Evolutionary conservation across 2,888 invertebrate genomes (phyloP).

Genomic region (Melanostoma mellinum): DNA sequence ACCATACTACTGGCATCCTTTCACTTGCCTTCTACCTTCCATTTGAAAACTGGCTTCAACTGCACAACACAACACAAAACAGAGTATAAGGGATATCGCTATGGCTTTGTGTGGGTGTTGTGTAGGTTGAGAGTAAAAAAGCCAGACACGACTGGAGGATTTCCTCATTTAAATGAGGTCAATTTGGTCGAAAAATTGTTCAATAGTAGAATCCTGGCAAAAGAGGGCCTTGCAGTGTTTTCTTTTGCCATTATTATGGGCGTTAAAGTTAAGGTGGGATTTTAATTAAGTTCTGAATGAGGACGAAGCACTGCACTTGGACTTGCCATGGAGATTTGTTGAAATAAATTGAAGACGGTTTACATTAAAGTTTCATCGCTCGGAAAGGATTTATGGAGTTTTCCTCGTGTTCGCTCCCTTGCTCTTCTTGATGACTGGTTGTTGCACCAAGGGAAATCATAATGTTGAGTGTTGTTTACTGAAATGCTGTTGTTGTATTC

Average conservation of each 20-base stretch:
- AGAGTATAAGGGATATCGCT: background rate
- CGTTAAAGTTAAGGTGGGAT: slow-evolving; percentile 52
- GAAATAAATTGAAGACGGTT: slow-evolving; percentile 48
- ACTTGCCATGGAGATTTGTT: slow-evolving; percentile 26
- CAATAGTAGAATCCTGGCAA: background rate
- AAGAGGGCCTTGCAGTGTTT: slow-evolving; percentile 14
- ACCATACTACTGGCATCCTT: background rate
- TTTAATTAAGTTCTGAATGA: slow-evolving; percentile 61
- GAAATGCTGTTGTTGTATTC: too few species aligned
- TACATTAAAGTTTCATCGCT: slow-evolving; percentile 54
- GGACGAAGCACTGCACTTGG: slow-evolving; percentile 34
- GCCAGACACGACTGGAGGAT: slow-evolving; percentile 54
- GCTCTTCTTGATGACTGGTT: background rate
- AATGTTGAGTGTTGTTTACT: background rate
- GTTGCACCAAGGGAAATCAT: slow-evolving; percentile 26
- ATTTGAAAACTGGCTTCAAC: slow-evolving; percentile 19
- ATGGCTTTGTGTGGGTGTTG: background rate
- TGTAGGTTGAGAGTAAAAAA: slow-evolving; percentile 2
- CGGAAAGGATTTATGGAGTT: slow-evolving; percentile 19
- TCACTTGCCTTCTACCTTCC: background rate
- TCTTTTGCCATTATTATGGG: slow-evolving; percentile 36
- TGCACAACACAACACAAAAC: background rate
- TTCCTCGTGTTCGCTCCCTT: background rate
- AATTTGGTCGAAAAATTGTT: slow-evolving; percentile 45
- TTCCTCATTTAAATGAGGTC: slow-evolving; percentile 61